phyloP scores from a whole-genome alignment of 2,797 vertebrate species.

The Aerospiza tachiro region DNA sequence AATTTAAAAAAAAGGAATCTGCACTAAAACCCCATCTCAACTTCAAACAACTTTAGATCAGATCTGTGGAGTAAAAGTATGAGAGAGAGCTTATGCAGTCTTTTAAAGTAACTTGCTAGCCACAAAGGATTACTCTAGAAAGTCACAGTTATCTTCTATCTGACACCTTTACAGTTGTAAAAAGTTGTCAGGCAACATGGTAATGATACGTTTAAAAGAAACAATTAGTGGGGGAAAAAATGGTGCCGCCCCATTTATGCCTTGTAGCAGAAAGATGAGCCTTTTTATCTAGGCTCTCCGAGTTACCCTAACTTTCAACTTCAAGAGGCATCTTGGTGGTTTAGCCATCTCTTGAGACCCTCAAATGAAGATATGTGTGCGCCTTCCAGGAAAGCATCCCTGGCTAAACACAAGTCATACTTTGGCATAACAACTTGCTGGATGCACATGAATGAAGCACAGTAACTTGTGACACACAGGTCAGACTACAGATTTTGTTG shows the following conservation, averaged over 20 bases:
- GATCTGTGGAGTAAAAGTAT: background rate
- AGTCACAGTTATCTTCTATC: conserved; percentile 33
- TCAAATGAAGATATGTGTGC: background rate
- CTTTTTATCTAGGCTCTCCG: background rate
- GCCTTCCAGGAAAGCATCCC: background rate
- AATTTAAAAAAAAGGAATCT: background rate
- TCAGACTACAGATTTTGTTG: background rate
- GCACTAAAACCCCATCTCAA: background rate
- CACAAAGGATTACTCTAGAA: conserved; percentile 7
- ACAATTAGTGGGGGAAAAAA: background rate
- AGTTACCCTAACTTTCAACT: background rate
- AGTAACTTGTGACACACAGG: background rate
- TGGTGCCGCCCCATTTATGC: background rate
- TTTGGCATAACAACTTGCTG: background rate
- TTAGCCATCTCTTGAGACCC: background rate
- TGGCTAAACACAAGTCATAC: background rate
- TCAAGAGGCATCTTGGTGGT: background rate
- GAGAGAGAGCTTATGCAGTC: background rate
- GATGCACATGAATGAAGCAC: background rate
- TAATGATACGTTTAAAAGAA: background rate
- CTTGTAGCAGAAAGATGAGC: background rate
- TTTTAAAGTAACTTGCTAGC: background rate
- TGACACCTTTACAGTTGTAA: background rate
- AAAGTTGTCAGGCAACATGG: background rate
- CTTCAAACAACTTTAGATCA: background rate